Base-by-base conservation (phyloP, 2,888 invertebrate genomes). In the Gortyna flavago region DNA sequence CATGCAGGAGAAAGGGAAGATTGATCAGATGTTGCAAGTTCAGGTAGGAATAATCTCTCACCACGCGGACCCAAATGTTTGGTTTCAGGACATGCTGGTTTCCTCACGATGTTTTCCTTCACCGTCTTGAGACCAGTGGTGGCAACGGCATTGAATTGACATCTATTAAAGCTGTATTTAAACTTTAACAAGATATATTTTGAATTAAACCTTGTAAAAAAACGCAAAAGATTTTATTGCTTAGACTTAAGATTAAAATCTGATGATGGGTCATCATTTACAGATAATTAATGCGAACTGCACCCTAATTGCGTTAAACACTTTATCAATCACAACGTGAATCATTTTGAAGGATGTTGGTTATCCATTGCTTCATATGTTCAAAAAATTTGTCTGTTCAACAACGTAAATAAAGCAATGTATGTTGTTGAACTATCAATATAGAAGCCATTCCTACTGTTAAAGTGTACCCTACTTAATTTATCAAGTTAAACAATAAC, bases 1-100 rank as follows among this genome's bases (percentile, higher is more conserved):
- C 0, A 94, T 98, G 73, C 97, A 97, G 86, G 98, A 98, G 87
- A 97, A 97, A 86, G 97, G 97, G 1, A 97, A 97, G 84, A 97
- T 97, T 86, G 98, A 98, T 82, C 96, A 97, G 83, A 95, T 97
- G 88, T 93, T 97, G 16, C 98, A 98, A 92, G 97, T 97, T 11
- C 97, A 97, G 92, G 98, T 74, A 35, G 1, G 16, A 13, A 6
- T 25, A 11, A 35, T 11, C 1, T 11, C 4, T 54, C 11, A 25
- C n/a, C 54, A 11, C 1, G 54, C 4, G 11, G 54, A 11, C 4
- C n/a, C 54, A 25, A 51, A 51, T 25, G 9, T 51, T 25, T 25
- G 3, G 51, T 51, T 51, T 21, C 25, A 51, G 9, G 25, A 25
- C 9, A 54, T 54, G 21, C 51, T 8, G 51, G 51, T 51, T 25